phyloP scores from a whole-genome alignment of 1,140 invertebrate species.

The Zaprionus vittiger region DNA sequence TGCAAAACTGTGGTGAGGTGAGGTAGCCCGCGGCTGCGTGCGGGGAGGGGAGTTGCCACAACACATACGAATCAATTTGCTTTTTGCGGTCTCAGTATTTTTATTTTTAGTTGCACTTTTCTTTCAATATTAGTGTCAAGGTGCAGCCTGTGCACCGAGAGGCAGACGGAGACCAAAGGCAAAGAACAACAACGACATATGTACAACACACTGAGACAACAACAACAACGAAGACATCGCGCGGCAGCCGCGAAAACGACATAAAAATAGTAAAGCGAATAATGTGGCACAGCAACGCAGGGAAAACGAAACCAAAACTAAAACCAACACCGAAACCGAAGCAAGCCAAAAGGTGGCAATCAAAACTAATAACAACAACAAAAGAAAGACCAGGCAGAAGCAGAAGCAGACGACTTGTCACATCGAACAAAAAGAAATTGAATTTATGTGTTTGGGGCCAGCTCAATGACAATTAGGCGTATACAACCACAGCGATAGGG shows the following conservation, averaged over 20 bases:
- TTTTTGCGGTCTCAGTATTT: slow-evolving; percentile 64
- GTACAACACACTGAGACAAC: not conserved
- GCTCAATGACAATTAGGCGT: slow-evolving; percentile 72
- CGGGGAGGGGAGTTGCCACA: slow-evolving; percentile 18
- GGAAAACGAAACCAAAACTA: slow-evolving; percentile 49
- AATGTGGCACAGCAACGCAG: slow-evolving; percentile 4
- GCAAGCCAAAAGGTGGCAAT: slow-evolving; percentile 60
- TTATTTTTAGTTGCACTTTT: slow-evolving; percentile 79
- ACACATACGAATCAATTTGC: slow-evolving; percentile 56
- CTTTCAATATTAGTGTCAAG: slow-evolving; percentile 80
- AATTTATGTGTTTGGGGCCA: slow-evolving; percentile 66
- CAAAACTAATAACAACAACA: slow-evolving; percentile 63
- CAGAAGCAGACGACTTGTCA: slow-evolving; percentile 52
- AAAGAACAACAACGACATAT: slow-evolving; percentile 33
- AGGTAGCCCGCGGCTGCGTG: not conserved
- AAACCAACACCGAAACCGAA: slow-evolving; percentile 45
- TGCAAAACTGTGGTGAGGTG: slow-evolving; percentile 17
- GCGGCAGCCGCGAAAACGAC: slow-evolving; percentile 36
- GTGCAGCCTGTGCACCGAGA: slow-evolving; percentile 65
- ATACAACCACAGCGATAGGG: slow-evolving; percentile 41
- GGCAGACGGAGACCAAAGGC: slow-evolving; percentile 31
- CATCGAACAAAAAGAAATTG: slow-evolving; percentile 69
- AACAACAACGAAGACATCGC: slow-evolving; percentile 29
- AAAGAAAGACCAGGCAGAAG: slow-evolving; percentile 12
- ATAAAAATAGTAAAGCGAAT: slow-evolving; percentile 33